These are phyloP conservation scores for Lepidiolamprologus cunningtoni DNA, from an alignment of 2,113 vertebrate genomes.

Conservation along the genomic window DNA sequence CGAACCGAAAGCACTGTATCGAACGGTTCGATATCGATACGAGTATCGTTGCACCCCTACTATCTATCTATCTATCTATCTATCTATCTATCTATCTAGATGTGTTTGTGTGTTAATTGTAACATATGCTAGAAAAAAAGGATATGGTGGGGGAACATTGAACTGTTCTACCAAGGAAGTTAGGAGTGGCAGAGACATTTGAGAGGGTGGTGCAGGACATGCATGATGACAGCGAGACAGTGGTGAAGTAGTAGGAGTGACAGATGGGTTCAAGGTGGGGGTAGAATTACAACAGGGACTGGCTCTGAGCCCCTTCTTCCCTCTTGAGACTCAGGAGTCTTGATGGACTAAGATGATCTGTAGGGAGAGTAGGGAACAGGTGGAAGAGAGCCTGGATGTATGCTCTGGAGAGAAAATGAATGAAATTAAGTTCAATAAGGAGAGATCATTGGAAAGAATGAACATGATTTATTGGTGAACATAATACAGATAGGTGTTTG, in stretches of 20 bases:
- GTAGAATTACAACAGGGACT: background rate
- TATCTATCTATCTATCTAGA: too few relatives aligned
- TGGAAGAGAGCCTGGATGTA: background rate
- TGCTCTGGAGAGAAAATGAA: background rate
- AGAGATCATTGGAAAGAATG: background rate
- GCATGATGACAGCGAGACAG: background rate
- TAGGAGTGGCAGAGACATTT: background rate
- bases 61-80: too few relatives aligned
- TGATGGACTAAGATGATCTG: background rate
- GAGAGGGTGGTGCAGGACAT: background rate
- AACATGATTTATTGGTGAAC: background rate
- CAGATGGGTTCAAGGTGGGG: background rate
- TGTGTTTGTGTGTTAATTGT: background rate
- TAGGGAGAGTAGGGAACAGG: background rate
- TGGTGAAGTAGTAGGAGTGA: background rate
- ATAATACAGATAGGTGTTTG: background rate
- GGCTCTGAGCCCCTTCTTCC: background rate
- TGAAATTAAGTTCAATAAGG: background rate
- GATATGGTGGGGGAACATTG: background rate
- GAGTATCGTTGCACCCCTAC: too few relatives aligned
- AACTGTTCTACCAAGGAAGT: background rate
- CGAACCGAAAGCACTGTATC: too few relatives aligned
- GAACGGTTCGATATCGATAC: too few relatives aligned
- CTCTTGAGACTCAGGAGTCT: background rate
- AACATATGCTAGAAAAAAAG: background rate